These are phyloP conservation scores for Silvanus unidentatus DNA, from an alignment of 2,888 invertebrate species.

Conservation along the genomic window DNA sequence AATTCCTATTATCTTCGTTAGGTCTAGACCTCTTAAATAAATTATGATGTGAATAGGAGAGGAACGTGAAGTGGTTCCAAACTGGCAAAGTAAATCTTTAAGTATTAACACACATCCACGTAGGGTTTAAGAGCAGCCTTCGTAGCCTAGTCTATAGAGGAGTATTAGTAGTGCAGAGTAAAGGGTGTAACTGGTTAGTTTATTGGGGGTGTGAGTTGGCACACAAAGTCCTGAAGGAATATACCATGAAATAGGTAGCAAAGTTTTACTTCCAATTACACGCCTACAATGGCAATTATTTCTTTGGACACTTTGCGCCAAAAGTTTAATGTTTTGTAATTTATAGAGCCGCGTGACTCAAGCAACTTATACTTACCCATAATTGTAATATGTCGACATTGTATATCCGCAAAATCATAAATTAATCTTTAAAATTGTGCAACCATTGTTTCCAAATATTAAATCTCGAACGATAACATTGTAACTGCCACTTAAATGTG, in stretches of 20 bases:
- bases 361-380: too few species aligned
- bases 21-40: conserved; percentile 4
- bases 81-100: conserved; percentile 1
- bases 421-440: too few species aligned
- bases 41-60: conserved; percentile 4
- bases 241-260: conserved; percentile 7
- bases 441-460: too few species aligned
- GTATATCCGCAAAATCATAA: too few species aligned
- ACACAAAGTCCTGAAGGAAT: conserved; percentile 6
- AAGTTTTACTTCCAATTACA: conserved; percentile 35
- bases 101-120: conserved; percentile 4
- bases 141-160: too few species aligned
- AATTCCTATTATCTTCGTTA: conserved; percentile 14
- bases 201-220: too few species aligned
- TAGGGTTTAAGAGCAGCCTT: too few species aligned
- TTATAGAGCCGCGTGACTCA: conserved; percentile 37
- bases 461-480: too few species aligned
- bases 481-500: too few species aligned
- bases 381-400: conserved; percentile 6
- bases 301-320: conserved; percentile 41
- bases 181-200: too few species aligned
- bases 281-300: conserved; percentile 43
- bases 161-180: too few species aligned
- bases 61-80: conserved; percentile 3
- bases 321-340: conserved; percentile 43